Percentiles rank a stretch among this genome's conserved stretches.
These are phyloP conservation scores for Cyanoderma ruficeps DNA, from an alignment of 2,113 vertebrate genomes.

Conservation along the genomic window DNA sequence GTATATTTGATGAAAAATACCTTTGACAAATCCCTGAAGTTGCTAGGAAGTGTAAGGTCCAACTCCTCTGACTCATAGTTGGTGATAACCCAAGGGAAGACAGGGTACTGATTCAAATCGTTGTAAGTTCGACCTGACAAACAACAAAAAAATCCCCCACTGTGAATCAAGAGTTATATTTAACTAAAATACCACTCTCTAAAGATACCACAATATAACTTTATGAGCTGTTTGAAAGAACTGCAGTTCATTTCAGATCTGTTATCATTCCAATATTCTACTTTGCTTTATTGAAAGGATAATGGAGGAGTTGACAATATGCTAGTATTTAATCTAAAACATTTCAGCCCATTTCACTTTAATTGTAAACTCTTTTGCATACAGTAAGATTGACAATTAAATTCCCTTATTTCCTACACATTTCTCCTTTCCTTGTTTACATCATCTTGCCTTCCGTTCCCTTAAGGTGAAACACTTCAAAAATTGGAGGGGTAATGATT, in stretches of 20 bases:
- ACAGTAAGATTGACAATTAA: neutral
- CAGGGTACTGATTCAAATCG: conserved; percentile 97
- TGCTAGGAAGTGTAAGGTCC: conserved; percentile 96
- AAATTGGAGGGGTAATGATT: neutral
- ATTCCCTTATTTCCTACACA: neutral
- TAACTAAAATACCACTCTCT: neutral
- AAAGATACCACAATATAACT: neutral
- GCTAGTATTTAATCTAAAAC: neutral
- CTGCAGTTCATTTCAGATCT: neutral
- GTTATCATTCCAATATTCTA: neutral
- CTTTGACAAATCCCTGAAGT: conserved; percentile 99
- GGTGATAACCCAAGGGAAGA: conserved; percentile 98
- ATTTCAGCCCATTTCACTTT: neutral
- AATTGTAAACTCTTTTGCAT: neutral
- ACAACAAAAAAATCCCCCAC: neutral
- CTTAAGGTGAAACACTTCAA: neutral
- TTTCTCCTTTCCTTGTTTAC: neutral
- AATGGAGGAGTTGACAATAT: neutral
- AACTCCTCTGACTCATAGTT: conserved; percentile 95
- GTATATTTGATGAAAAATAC: conserved; percentile 66
- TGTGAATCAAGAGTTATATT: neutral
- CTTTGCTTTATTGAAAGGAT: neutral
- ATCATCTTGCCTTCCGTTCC: neutral
- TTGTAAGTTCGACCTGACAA: conserved; percentile 89
- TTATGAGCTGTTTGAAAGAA: neutral